Evolutionary conservation across 1,140 invertebrate genomes (phyloP), one percentile per base, ranked within the genome.

Genomic region (Cylas formicarius): DNA sequence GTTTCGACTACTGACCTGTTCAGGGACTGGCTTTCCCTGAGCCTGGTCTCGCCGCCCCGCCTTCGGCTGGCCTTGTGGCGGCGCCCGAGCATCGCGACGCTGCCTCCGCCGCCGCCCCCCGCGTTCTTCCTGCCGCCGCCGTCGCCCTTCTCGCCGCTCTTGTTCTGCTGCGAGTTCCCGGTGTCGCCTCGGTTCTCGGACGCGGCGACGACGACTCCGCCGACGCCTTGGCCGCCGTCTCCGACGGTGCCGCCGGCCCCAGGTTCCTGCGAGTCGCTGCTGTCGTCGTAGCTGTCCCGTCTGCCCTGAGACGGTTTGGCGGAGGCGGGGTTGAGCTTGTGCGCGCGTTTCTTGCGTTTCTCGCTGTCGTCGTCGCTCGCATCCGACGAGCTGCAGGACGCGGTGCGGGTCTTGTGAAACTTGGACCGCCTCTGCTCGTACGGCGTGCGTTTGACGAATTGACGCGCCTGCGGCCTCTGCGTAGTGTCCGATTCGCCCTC

Each of bases 291-390:
- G 19, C 81, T 84, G 55, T 86, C 84, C 8, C 83, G 69, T 13
- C 81, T 71, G 19, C 52, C 55, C 35, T 72, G 71, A 33, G 74
- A 53, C 2, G 77, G 69, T 47, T 81, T 78, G 21, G 75, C 74
- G 53, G 22, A 69, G 66, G 76, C 68, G 2, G 71, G 70, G 19
- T 72, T 72, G 27, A 83, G 69, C 65, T 85, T 86, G 31, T 86
- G 78, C 13, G 81, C 80, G 18, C 83, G 68, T 54, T 89, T 88
- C 58, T 87, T 86, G 13, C 82, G 74, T 29, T 74, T 74, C 61
- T 91, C 87, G 24, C 83, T 85, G 56, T 93, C 90, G 64, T 92
- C 89, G 63, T 94, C 90, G 32, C 86, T 90, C 4, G 89, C 84
- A 61, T 91, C 88, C 0, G 89, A 92, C 34, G 86, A 87, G 52